Evolutionary conservation across 2,113 vertebrate species (phyloP), one percentile per base, ranked within the genome.

Genomic region (Protomyctophum bolini): DNA sequence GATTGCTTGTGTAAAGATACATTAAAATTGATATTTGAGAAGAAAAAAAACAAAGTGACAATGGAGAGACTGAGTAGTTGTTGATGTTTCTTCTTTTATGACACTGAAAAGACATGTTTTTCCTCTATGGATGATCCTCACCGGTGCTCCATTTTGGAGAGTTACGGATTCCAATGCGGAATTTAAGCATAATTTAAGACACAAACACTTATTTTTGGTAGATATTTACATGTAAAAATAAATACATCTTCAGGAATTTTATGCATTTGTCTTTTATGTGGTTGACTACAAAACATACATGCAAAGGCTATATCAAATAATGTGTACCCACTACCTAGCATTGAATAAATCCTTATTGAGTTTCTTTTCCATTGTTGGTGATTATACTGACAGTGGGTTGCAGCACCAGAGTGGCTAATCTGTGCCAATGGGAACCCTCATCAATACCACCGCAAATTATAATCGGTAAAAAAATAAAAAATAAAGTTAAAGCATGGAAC

Each of bases 201-300:
- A 72, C 10, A 80, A 7, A 50, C 15, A 54, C 10, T 61, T 69
- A 51, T 58, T 79, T 78, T 75, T 73, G n/a, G 57, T 58, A 47
- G 33, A 77, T 87, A 89, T 91, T 88, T 91, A 92, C 90, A 92
- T 52, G 7, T 63, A 81, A 84, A 87, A 93, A 93, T 91, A 91
- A 93, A 93, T 92, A 91, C 87, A 93, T 93, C 86, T 92, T 88
- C 91, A 93, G 76, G 82, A 88, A 75, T 88, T 83, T 86, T 85
- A 88, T 92, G 91, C 87, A 87, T 85, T 82, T 81, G 85, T 47
- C 47, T 63, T 93, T 92, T 92, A 92, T 93, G 83, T 91, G 80
- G 71, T 87, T 61, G 63, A 88, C 89, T 92, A 77, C 86, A 92
- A 81, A 76, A 85, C 74, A 70, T 93, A 92, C 92, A 94, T 87